Evolutionary conservation across 1,140 invertebrate genomes (phyloP), one percentile per base, ranked within the genome.

Genomic region (Lysiphlebus fabarum): DNA sequence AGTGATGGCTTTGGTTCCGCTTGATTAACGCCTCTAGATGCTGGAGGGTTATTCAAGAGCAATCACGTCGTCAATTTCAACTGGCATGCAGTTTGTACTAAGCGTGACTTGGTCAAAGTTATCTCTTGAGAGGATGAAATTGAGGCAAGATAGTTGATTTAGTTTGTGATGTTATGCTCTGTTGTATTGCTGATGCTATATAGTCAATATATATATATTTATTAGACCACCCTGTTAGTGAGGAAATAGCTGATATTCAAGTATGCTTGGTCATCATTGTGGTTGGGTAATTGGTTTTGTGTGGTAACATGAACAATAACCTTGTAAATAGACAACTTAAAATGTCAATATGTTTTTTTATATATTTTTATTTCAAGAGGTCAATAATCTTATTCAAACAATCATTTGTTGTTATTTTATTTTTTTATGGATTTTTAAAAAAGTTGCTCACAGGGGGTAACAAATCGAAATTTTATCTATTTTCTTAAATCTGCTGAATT

Each of bases 61-160:
- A 59, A 59, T 59, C 57, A 50, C 57, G 49, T 53, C 49, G 45
- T 48, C 45, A 48, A 17, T 48, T 26, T 48, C 45, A 26, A 17
- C 12, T 26, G 17, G 17, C 17, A 56, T 43, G 51, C 57, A 37
- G 49, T 53, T 38, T 49, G 36, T 53, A n/a, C 14, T 38, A 42
- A 59, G 57, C 57, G 57, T 59, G 57, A 59, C 57, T 59, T 41
- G 17, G 57, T 50, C 50, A 53, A 53, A 59, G 57, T 59, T 59
- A 59, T 59, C 57, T 59, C 57, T 34, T 26, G 53, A 37, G 41
- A 17, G 45, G 45, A 26, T 14, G 5, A 5, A 17, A 48, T 12
- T 45, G 41, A 44, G 43, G 17, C 17, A 26, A 26, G 17, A 26
- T 26, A 26, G 17, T 26, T 26, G 17, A 26, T 26, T 26, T 26